Percentiles rank a stretch among this genome's conserved stretches.
Evolutionary conservation across 2,113 vertebrate genomes (phyloP).

Genomic region (Hemiprocne comata): DNA sequence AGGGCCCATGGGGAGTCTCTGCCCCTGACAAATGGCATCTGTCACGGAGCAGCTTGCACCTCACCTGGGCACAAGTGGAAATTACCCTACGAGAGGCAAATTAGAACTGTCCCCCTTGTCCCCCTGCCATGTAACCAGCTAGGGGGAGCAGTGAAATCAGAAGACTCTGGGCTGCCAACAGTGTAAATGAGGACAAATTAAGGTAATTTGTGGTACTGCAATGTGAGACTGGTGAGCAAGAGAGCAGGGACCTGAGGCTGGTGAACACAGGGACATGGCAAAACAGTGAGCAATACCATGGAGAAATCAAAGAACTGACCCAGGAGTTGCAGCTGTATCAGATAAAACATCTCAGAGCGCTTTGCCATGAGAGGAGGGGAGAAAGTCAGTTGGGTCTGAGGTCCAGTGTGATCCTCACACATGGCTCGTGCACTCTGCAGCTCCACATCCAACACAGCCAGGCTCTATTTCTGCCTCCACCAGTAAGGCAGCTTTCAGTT

Average conservation of each 20-base stretch:
- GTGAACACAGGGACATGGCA: not conserved
- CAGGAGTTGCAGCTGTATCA: not conserved
- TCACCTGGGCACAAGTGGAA: not conserved
- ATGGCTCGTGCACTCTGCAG: not conserved
- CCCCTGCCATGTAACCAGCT: not conserved
- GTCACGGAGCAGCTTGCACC: not conserved
- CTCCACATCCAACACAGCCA: not conserved
- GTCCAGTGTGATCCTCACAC: not conserved
- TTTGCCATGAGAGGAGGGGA: not conserved
- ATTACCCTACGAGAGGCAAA: not conserved
- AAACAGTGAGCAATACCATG: not conserved
- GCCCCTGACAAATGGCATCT: too few species aligned
- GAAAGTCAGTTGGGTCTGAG: not conserved
- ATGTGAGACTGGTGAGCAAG: not conserved
- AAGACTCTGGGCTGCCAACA: not conserved
- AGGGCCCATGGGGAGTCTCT: too few species aligned
- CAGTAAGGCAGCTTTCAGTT: not conserved
- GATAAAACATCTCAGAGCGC: not conserved
- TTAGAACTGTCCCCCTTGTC: not conserved
- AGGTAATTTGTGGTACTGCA: not conserved
- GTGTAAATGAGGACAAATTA: not conserved
- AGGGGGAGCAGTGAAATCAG: accelerated
- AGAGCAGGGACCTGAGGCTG: not conserved
- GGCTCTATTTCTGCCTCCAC: not conserved
- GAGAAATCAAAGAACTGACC: not conserved